These are phyloP conservation scores for Cyanocitta stelleri DNA, from an alignment of 2,113 vertebrate genomes.

Conservation along the genomic window DNA sequence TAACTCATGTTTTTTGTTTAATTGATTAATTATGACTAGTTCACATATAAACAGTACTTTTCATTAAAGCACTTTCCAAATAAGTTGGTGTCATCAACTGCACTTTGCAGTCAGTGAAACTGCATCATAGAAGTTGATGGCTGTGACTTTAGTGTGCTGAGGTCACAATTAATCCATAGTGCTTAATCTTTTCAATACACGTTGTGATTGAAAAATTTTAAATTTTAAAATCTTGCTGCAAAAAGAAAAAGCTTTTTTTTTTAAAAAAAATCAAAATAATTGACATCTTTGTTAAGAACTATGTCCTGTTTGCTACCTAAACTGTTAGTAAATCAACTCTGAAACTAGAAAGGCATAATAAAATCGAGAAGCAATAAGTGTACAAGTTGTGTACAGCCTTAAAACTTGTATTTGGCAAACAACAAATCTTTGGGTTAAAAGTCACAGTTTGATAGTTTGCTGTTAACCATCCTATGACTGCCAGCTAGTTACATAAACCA, in stretches of 20 bases:
- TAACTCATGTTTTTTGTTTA: not conserved
- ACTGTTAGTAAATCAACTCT: not conserved
- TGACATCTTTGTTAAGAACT: not conserved
- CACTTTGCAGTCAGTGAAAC: not conserved
- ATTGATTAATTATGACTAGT: not conserved
- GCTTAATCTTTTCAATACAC: not conserved
- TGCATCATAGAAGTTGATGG: not conserved
- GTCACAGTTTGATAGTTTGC: not conserved
- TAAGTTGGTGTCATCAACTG: not conserved
- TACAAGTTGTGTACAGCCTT: not conserved
- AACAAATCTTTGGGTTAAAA: not conserved
- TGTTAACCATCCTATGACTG: not conserved
- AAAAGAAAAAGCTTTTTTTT: not conserved
- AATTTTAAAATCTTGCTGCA: not conserved
- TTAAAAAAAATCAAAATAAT: not conserved
- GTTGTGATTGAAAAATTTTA: not conserved
- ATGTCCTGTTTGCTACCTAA: not conserved
- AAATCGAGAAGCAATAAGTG: not conserved
- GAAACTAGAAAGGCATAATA: not conserved
- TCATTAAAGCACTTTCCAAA: not conserved
- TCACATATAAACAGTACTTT: not conserved
- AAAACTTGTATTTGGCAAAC: not conserved
- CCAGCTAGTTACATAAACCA: not conserved
- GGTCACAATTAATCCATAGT: not conserved
- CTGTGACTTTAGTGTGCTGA: not conserved